Percentiles rank a stretch among this genome's conserved stretches.
These are phyloP conservation scores for Nemotelus pantherinus DNA, from an alignment of 2,888 invertebrate species.

Conservation along the genomic window DNA sequence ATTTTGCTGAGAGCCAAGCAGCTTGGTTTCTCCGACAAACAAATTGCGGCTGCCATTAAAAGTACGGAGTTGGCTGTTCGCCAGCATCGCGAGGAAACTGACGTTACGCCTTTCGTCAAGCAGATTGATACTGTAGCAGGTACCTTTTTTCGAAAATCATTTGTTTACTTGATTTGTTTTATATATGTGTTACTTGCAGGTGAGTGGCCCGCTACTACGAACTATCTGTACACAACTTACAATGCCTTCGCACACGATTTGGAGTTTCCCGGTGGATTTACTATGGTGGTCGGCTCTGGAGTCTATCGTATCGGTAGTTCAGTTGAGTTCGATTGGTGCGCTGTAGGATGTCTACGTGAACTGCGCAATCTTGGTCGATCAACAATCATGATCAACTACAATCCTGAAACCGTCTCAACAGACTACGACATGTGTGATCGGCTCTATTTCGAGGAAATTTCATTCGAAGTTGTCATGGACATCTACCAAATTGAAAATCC, in stretches of 20 bases:
- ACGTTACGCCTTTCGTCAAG: conserved; percentile 88
- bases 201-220: conserved; percentile 98
- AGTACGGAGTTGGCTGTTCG: conserved; percentile 88
- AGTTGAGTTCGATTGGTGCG: conserved; percentile 99
- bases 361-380: conserved; percentile 85
- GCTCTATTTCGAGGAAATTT: conserved; percentile 98
- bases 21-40: conserved; percentile 96
- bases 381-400: conserved; percentile 99
- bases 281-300: conserved; percentile 93
- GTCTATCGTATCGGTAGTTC: conserved; percentile 98
- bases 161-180: background rate
- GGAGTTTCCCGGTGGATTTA: conserved; percentile 79
- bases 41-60: conserved; percentile 87
- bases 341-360: conserved; percentile 94
- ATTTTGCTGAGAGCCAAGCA: conserved; percentile 83
- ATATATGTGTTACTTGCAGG: background rate
- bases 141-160: background rate
- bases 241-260: conserved; percentile 87
- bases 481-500: conserved; percentile 95
- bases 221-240: conserved; percentile 98
- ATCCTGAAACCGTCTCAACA: conserved; percentile 99
- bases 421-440: conserved; percentile 99
- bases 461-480: conserved; percentile 98
- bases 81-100: conserved; percentile 77
- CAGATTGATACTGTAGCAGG: conserved; percentile 99